phyloP scores from a whole-genome alignment of 2,113 vertebrate species.

The Varanus salvator region DNA sequence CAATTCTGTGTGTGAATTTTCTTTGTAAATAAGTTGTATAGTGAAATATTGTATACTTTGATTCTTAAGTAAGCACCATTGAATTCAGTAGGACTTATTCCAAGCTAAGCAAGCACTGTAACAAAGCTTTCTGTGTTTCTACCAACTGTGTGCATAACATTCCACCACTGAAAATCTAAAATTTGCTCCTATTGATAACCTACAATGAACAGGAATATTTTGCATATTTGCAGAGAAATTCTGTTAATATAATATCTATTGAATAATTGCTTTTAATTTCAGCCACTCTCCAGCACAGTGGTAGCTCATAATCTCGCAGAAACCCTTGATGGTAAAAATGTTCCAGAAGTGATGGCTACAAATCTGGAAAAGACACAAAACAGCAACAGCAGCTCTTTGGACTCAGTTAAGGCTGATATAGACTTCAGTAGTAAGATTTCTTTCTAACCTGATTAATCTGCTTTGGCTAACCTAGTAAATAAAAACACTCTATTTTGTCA shows the following conservation, averaged over 20 bases:
- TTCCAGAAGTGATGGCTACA: constrained; percentile 62
- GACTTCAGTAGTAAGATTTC: constrained; percentile 83
- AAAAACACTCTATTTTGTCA: rapidly evolving
- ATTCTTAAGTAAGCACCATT: not conserved
- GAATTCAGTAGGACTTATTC: not conserved
- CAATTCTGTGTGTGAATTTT: not conserved
- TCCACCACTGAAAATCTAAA: not conserved
- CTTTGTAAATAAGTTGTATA: not conserved
- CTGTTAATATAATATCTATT: not conserved
- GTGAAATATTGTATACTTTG: not conserved
- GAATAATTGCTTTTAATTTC: constrained; percentile 38
- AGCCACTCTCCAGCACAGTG: constrained; percentile 16
- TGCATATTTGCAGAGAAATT: not conserved
- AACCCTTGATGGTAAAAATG: constrained; percentile 60
- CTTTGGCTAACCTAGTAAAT: not conserved
- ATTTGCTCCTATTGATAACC: not conserved
- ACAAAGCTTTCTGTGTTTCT: not conserved
- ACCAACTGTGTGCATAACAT: not conserved
- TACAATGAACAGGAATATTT: not conserved
- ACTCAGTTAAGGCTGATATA: constrained; percentile 79
- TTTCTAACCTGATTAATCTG: not conserved
- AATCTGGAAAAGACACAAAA: constrained; percentile 72
- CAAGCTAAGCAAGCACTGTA: not conserved
- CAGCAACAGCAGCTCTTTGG: constrained; percentile 82
- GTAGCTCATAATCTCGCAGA: constrained; percentile 61